Conservation (phyloP, 2,888 invertebrate species). For the Spilosoma lubricipeda region DNA sequence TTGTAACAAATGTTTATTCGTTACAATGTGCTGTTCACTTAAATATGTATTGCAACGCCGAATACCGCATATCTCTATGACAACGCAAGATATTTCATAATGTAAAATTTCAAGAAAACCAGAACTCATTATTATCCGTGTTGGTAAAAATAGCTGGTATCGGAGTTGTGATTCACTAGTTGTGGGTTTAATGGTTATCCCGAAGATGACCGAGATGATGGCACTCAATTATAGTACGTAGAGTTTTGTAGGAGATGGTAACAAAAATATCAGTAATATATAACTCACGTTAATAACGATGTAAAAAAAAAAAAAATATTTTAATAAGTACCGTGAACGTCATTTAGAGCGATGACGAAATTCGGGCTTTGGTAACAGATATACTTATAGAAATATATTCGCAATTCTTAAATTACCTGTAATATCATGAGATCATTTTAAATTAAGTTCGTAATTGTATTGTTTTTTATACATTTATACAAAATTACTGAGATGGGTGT, state of each 20-base stretch:
- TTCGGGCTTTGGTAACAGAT: not conserved
- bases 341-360: not conserved
- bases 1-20: not conserved
- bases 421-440: slow-evolving; percentile 1
- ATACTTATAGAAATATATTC: not conserved
- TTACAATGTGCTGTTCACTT: not conserved
- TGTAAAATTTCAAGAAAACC: not conserved
- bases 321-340: not conserved
- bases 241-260: not conserved
- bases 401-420: not conserved
- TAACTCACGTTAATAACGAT: not conserved
- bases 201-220: not conserved
- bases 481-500: not conserved
- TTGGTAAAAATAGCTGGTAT: not conserved
- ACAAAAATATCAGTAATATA: not conserved
- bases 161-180: not conserved
- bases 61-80: not conserved
- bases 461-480: not conserved
- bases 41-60: not conserved
- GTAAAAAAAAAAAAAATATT: too few species aligned
- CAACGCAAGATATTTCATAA: not conserved
- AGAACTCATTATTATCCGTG: not conserved
- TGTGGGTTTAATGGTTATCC: not conserved
- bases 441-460: not conserved
- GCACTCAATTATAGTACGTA: not conserved